Evolutionary conservation across 2,797 vertebrate genomes (phyloP), one percentile per base, ranked within the genome.

Genomic region (Coccyzus lansbergi): DNA sequence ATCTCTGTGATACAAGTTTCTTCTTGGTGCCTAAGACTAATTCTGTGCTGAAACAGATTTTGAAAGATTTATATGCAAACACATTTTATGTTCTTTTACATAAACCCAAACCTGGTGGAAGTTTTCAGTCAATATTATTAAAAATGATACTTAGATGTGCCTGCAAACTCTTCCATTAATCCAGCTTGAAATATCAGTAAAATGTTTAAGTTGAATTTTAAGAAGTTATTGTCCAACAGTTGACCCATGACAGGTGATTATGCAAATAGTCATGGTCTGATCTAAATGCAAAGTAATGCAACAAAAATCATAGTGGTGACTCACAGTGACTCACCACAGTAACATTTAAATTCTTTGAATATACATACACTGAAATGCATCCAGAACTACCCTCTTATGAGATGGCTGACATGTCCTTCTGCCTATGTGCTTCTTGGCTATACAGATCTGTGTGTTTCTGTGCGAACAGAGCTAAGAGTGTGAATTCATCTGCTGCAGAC

Each of bases 361-460:
- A 51, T 19, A 52, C 16, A 56, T 31, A 56, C 15, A 36, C 14
- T 49, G 0, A 0, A 58, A 75, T 25, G 11, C 13, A 48, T 34
- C 55, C 42, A 22, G 5, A 60, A 1, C 14, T 49, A 68, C 3
- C 33, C 9, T 84, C 9, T 69, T 36, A 42, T 21, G 46, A 58
- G 22, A 17, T 28, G 26, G 22, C 2, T 48, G 34, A 3, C 17
- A 19, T 42, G 33, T 34, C n/a, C 8, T 59, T 7, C n/a, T 1
- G 9, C 12, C 22, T 29, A 0, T 29, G 22, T 20, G 20, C 0
- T 0, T 21, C 62, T n/a, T 76, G 8, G 5, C 38, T 46, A 22
- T 33, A 69, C 5, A 62, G n/a, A 38, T 38, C 26, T 38, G 6
- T 65, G 33, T 53, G 15, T 38, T 55, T 53, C 31, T 34, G 28